A percentile compares a stretch with the other conserved stretches of the same genome.
Conservation (phyloP, 2,113 vertebrate genomes). For the Apus apus region DNA sequence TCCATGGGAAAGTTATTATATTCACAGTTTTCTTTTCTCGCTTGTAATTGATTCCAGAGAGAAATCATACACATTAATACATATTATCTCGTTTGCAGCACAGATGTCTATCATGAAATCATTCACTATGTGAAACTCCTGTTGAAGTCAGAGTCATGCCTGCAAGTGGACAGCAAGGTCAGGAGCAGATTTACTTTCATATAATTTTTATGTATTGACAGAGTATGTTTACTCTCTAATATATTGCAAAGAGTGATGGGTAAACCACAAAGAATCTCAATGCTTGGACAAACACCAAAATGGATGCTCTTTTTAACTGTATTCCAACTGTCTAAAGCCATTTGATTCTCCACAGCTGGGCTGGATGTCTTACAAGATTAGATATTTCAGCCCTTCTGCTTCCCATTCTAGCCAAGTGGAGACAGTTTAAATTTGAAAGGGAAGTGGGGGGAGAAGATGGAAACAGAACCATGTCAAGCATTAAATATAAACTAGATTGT, state of each 20-base stretch:
- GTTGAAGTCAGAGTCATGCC: background rate
- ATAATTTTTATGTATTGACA: background rate
- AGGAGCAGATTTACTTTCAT: background rate
- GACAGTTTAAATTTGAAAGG: background rate
- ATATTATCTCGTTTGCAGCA: background rate
- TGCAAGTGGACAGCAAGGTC: background rate
- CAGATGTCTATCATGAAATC: background rate
- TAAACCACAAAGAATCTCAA: constrained; percentile 16
- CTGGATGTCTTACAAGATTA: constrained; percentile 35
- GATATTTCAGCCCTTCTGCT: constrained; percentile 48
- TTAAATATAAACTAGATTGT: background rate
- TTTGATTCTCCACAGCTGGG: constrained; percentile 60
- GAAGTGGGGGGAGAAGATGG: fast-evolving
- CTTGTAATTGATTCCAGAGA: constrained; percentile 62
- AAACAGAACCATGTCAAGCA: background rate
- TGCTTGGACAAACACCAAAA: constrained; percentile 38
- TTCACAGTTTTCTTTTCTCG: constrained; percentile 54
- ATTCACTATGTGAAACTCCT: background rate
- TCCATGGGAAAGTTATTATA: constrained; percentile 35
- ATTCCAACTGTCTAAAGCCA: constrained; percentile 31
- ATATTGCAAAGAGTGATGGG: background rate
- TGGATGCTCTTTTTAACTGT: constrained; percentile 41
- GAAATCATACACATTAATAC: constrained; percentile 19
- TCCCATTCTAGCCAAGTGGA: background rate
- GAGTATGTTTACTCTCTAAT: constrained; percentile 35